phyloP scores from a whole-genome alignment of 2,888 invertebrate genomes.

The Limenitis camilla region DNA sequence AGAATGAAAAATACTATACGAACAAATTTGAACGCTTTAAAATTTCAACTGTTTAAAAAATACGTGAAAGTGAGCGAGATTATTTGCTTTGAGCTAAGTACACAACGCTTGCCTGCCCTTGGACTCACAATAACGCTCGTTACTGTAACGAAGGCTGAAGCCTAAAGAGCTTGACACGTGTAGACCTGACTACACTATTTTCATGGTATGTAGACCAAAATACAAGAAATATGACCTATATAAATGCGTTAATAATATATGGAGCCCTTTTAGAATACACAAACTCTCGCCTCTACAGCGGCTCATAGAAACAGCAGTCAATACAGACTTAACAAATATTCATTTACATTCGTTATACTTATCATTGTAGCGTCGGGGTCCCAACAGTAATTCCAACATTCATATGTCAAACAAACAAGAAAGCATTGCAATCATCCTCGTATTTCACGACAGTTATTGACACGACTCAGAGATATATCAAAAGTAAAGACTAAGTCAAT shows the following conservation, averaged over 20 bases:
- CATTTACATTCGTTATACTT: too few species aligned
- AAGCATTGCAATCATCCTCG: background rate
- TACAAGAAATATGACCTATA: too few species aligned
- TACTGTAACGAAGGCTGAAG: slow-evolving; percentile 12
- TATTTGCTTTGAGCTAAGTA: slow-evolving; percentile 7
- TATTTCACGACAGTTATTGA: background rate
- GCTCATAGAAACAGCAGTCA: too few species aligned
- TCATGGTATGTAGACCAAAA: too few species aligned
- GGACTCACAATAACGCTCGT: slow-evolving; percentile 17
- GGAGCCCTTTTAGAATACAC: too few species aligned
- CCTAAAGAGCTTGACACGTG: slow-evolving; percentile 4
- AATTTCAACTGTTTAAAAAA: background rate
- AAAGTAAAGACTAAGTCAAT: too few species aligned
- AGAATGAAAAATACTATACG: too few species aligned
- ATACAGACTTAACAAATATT: too few species aligned
- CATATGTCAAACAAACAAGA: background rate
- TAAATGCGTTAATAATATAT: too few species aligned
- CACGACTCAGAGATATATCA: too few species aligned
- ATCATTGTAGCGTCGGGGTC: background rate
- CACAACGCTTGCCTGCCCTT: slow-evolving; percentile 3
- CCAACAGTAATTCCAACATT: background rate
- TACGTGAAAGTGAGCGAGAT: background rate
- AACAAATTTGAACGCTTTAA: too few species aligned
- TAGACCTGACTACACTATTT: background rate
- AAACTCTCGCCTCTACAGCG: too few species aligned